Evolutionary conservation across 53 echinoderm and acorn worm genomes (phyloP), one percentile per base, ranked within the genome.

Genomic region (Actinopyga echinites): DNA sequence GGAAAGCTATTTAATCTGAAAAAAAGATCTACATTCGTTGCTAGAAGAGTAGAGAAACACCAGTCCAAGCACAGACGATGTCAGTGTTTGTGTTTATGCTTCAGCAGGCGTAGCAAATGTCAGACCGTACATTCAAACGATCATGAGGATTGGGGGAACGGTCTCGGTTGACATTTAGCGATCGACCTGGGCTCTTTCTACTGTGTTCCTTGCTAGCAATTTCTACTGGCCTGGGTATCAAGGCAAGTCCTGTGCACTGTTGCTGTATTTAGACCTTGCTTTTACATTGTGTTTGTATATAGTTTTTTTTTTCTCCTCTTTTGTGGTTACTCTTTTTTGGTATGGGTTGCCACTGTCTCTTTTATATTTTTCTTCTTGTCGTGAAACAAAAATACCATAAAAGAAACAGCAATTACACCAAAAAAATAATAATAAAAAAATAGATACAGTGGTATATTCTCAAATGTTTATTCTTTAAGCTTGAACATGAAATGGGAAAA

Each of bases 191-290:
- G 71, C 71, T 71, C 71, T 71, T 71, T 71, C 71, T 71, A 71
- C 71, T 71, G 71, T 40, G 71, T 45, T 71, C 25, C 44, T 71
- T 42, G 40, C 71, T 45, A 43, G 71, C 54, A 78, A 78, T 78
- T 78, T 78, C 78, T 19, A 54, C 78, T 78, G 55, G 78, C 78
- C 78, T 78, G 78, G 78, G 78, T 33, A 78, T 78, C 78, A 78
- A 78, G 78, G 78, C 78, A 78, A 71, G 71, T 45, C 40, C 28
- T 71, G 71, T 71, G 71, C 40, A 23, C 37, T 49, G 49, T 17
- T 49, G 49, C 4, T 40, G 40, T n/a, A n/a, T n/a, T n/a, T n/a
- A n/a, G n/a, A n/a, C n/a, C n/a, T n/a, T n/a, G n/a, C n/a, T n/a
- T n/a, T n/a, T n/a, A n/a, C n/a, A n/a, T n/a, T n/a, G n/a, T n/a